These are phyloP conservation scores for Clarias macrocephalus DNA, from an alignment of 2,113 vertebrate species.

Conservation along the genomic window DNA sequence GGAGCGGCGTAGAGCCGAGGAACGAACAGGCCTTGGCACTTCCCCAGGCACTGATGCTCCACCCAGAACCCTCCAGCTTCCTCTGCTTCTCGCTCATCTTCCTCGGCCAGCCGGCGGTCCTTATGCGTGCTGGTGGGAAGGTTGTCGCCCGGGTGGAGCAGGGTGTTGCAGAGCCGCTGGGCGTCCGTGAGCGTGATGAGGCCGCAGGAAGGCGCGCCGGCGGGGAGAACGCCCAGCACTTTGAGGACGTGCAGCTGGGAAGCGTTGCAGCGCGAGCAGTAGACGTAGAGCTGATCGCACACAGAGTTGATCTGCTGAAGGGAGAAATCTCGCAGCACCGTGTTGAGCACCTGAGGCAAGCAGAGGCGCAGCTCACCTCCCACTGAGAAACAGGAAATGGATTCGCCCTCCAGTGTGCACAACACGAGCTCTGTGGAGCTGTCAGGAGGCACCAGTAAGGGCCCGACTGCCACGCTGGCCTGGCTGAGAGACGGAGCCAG, in stretches of 20 bases:
- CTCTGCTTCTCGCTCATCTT: slow-evolving; percentile 76
- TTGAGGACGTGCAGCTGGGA: slow-evolving; percentile 87
- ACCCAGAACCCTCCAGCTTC: slow-evolving; percentile 83
- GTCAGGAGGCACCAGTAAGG: slow-evolving; percentile 81
- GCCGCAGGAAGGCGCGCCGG: slow-evolving; percentile 84
- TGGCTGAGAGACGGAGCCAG: slow-evolving; percentile 77
- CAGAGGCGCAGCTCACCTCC: slow-evolving; percentile 86
- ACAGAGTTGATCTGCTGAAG: slow-evolving; percentile 86
- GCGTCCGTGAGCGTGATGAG: slow-evolving; percentile 85
- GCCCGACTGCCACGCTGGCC: slow-evolving; percentile 70
- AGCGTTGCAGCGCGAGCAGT: slow-evolving; percentile 84
- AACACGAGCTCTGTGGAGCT: slow-evolving; percentile 84
- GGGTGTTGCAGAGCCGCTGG: slow-evolving; percentile 85
- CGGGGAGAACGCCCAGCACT: slow-evolving; percentile 82
- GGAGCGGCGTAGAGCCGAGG: slow-evolving; percentile 80
- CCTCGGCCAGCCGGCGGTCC: slow-evolving; percentile 62
- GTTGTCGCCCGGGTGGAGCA: slow-evolving; percentile 78
- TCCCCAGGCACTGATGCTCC: slow-evolving; percentile 85
- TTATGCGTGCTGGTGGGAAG: slow-evolving; percentile 60
- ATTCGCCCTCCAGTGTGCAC: slow-evolving; percentile 81
- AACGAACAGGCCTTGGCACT: slow-evolving; percentile 84
- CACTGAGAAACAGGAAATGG: slow-evolving; percentile 86
- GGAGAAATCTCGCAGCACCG: slow-evolving; percentile 83
- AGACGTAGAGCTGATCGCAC: slow-evolving; percentile 85
- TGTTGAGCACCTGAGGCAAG: slow-evolving; percentile 86